phyloP scores from a whole-genome alignment of 2,888 invertebrate genomes.

The Thecophora atra region DNA sequence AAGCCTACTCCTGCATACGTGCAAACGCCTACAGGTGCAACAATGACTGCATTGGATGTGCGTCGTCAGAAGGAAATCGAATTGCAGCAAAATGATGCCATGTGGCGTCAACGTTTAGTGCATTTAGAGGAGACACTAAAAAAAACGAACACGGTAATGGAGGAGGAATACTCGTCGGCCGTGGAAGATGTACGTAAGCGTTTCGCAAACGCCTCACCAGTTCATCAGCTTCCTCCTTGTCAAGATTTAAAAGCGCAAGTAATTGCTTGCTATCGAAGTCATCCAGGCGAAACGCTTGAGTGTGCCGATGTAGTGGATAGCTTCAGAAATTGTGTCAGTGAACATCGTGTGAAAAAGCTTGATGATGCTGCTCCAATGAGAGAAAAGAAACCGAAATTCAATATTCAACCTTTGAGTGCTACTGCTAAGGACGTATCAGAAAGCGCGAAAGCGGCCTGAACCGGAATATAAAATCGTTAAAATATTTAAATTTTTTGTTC shows the following conservation, averaged over 20 bases:
- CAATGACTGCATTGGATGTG: conserved; percentile 62
- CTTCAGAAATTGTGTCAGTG: conserved; percentile 72
- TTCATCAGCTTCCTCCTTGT: conserved; percentile 68
- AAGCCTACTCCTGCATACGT: conserved; percentile 49
- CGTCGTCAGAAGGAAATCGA: conserved; percentile 70
- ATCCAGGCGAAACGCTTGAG: conserved; percentile 71
- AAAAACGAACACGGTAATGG: conserved; percentile 69
- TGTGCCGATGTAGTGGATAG: conserved; percentile 72
- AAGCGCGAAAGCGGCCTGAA: conserved; percentile 53
- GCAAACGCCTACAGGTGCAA: conserved; percentile 54
- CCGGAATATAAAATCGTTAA: neutral
- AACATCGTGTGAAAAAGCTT: conserved; percentile 67
- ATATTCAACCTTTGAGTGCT: conserved; percentile 42
- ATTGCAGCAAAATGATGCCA: conserved; percentile 70
- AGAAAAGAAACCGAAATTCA: conserved; percentile 43
- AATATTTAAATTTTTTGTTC: neutral
- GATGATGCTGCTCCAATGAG: conserved; percentile 41
- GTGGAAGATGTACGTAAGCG: conserved; percentile 65
- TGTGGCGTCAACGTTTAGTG: conserved; percentile 71
- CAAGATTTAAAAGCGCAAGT: conserved; percentile 69
- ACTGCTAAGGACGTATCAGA: conserved; percentile 40
- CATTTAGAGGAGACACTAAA: conserved; percentile 70
- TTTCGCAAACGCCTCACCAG: conserved; percentile 61
- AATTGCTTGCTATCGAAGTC: conserved; percentile 70
- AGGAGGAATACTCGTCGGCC: conserved; percentile 70